phyloP scores from a whole-genome alignment of 2,797 vertebrate species.

The Gymnothorax reevesii region DNA sequence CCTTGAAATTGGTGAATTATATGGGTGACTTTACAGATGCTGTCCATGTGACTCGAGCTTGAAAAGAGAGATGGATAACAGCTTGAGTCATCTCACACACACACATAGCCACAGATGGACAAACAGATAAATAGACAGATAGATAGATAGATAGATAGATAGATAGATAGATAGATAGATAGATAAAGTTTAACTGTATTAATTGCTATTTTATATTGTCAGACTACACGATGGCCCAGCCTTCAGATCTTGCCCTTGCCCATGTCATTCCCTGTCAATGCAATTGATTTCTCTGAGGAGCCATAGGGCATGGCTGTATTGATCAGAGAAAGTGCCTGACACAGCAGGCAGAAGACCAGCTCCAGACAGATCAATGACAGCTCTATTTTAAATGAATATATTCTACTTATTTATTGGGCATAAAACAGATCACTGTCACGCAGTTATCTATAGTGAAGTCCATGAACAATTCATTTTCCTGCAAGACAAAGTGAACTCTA shows the following conservation, averaged over 20 bases:
- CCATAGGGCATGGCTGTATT: slow-evolving; percentile 85
- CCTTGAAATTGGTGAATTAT: too few species aligned
- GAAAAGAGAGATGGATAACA: slow-evolving; percentile 18
- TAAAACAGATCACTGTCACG: slow-evolving; percentile 68
- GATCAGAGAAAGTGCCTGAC: slow-evolving; percentile 88
- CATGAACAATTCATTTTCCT: slow-evolving; percentile 1
- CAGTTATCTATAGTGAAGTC: slow-evolving; percentile 25
- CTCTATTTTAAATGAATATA: slow-evolving; percentile 81
- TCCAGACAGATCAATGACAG: slow-evolving; percentile 91
- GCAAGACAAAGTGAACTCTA: slow-evolving; percentile 5
- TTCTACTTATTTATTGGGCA: slow-evolving; percentile 86
- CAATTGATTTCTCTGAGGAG: slow-evolving; percentile 85
- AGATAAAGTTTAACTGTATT: slow-evolving; percentile 66
- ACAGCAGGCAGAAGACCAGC: slow-evolving; percentile 79
- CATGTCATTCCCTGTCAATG: slow-evolving; percentile 80
- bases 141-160: slow-evolving; percentile 38
- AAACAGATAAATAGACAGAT: not conserved
- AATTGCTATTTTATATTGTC: slow-evolving; percentile 77
- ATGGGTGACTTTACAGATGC: slow-evolving; percentile 2
- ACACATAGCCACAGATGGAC: not conserved
- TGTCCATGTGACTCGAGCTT: slow-evolving; percentile 52
- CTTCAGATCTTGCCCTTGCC: slow-evolving; percentile 77
- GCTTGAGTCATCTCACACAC: not conserved
- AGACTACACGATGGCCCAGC: slow-evolving; percentile 78
- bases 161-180: slow-evolving; percentile 29